Evolutionary conservation across 2,888 invertebrate genomes (phyloP).

Genomic region (Monopis laevigella): DNA sequence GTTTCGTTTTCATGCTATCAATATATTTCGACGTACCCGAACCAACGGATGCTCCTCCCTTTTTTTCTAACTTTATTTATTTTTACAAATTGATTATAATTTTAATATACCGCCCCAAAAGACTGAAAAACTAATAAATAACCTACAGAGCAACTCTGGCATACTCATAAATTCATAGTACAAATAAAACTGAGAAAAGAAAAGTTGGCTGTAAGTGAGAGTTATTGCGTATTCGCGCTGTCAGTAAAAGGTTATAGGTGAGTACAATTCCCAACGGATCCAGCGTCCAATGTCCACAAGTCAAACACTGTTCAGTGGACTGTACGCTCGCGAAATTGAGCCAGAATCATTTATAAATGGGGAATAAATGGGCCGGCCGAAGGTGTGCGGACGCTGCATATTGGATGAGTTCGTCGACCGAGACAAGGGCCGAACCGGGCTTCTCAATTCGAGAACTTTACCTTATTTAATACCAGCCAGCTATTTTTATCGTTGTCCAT

Average conservation of each 20-base stretch:
- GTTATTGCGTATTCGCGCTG: not conserved
- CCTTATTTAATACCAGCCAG: not conserved
- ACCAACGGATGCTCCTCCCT: too few species aligned
- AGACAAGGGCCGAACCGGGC: not conserved
- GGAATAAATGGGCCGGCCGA: slow-evolving; percentile 28
- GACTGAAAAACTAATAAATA: too few species aligned
- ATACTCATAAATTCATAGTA: too few species aligned
- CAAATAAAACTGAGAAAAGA: too few species aligned
- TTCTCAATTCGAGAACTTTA: not conserved
- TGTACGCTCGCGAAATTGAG: slow-evolving; percentile 45
- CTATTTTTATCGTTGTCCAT: not conserved
- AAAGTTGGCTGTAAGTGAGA: too few species aligned
- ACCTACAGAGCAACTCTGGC: too few species aligned
- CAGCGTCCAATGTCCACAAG: slow-evolving; percentile 32
- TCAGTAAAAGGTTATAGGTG: slow-evolving; percentile 6
- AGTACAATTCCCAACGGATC: not conserved
- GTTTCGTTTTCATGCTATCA: too few species aligned
- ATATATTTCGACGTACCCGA: too few species aligned
- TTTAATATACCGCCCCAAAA: too few species aligned
- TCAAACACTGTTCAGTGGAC: slow-evolving; percentile 47
- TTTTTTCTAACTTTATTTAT: too few species aligned
- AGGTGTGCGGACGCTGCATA: slow-evolving; percentile 42
- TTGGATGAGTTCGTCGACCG: slow-evolving; percentile 41
- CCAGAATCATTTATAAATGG: slow-evolving; percentile 60
- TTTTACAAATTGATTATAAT: too few species aligned